Evolutionary conservation across 1,140 invertebrate species (phyloP), one percentile per base, ranked within the genome.

Genomic region (Bombus cullumanus): DNA sequence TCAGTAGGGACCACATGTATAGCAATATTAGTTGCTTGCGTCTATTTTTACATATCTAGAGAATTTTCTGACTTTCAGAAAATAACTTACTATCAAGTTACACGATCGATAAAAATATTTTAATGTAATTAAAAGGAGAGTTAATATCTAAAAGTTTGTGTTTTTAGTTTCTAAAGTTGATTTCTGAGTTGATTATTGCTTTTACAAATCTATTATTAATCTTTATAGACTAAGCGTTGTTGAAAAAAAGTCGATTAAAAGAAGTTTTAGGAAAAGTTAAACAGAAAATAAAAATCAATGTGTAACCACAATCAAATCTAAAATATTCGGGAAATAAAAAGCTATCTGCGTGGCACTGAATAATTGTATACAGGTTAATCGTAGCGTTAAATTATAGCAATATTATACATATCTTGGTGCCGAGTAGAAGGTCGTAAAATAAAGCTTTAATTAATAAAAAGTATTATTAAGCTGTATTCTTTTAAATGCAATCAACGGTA

Each of bases 331-430:
- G 68, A 41, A 43, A 34, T 73, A n/a, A 73, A 22, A 37, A 5
- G 4, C 43, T 57, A 25, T 83, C 6, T n/a, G 39, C 22, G n/a
- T 53, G 72, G 15, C 47, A 75, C 13, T 64, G 66, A 75, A 28
- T 75, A 62, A 37, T 22, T 74, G 25, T 47, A 47, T 22, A 53
- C 79, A 73, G 57, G 18, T 68, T 34, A 53, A 81, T 89, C 25
- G 31, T 79, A 75, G 74, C 43, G 64, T 88, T 79, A 77, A 81
- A 81, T 90, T 79, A 71, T 90, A 90, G 89, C 89, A 91, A 91
- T 91, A 88, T 84, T 47, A 82, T 83, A 91, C 90, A 91, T 91
- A 91, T 91, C 90, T 69, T 34, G 64, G 77, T 90, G 57, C 72
- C 64, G 71, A 90, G 80, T 88, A 90, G 64, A 80, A 62, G 10